Evolutionary conservation across 2,888 invertebrate genomes (phyloP), one percentile per base, ranked within the genome.

Genomic region (Dicranocentrus wangi): DNA sequence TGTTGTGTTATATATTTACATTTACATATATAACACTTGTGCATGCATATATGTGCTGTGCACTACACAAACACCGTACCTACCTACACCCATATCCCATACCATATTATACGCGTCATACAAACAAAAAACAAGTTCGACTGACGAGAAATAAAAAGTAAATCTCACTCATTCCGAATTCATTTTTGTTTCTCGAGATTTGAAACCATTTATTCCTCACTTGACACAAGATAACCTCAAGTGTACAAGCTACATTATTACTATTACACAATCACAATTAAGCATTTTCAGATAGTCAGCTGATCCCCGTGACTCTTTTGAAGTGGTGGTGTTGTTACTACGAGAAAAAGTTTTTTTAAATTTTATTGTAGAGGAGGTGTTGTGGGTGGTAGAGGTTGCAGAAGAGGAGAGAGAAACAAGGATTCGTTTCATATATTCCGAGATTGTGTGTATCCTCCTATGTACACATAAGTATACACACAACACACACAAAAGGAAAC

Each of bases 401-500:
- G 47, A 47, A 10, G 47, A 47, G n/a, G 3, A 47, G n/a, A 47
- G n/a, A n/a, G n/a, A n/a, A n/a, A n/a, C n/a, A n/a, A n/a, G n/a
- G 47, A 47, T 47, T 47, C 15, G 2, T 32, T 10, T 32, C 32
- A n/a, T 32, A 32, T 32, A 7, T 10, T 32, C 32, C 10, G 5
- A 32, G 5, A 32, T 47, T 47, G 47, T 47, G 47, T 47, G n/a
- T 47, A 47, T 47, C 47, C 13, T 47, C 47, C 47, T 47, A n/a
- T n/a, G 47, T 55, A 25, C 32, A 61, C 32, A 61, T 23, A 58
- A 23, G 3, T 53, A 53, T 61, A 32, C 28, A 8, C 61, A 61
- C 17, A n/a, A 61, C 32, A 21, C 8, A 13, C 15, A 15, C 47
- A 47, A 47, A 5, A 47, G 47, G 2, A 47, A 47, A 47, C n/a